These are phyloP conservation scores for Macroteleia sp. DNA, from an alignment of 2,888 invertebrate genomes.

Conservation along the genomic window DNA sequence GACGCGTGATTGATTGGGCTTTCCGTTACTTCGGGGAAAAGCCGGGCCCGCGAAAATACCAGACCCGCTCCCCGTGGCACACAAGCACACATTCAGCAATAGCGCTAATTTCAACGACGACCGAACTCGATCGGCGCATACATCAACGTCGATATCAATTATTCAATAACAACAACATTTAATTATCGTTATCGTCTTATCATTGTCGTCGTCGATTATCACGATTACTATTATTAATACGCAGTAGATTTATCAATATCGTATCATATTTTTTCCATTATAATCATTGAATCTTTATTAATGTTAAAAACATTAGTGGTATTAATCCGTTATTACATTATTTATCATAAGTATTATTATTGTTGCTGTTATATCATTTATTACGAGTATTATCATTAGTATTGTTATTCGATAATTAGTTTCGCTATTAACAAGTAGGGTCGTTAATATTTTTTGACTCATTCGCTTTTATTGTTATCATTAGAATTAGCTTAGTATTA, in stretches of 20 bases:
- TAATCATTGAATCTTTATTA: constrained; percentile 52
- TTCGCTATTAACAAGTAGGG: constrained; percentile 56
- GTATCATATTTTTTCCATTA: constrained; percentile 52
- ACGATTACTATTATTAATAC: constrained; percentile 63
- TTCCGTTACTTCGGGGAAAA: constrained; percentile 61
- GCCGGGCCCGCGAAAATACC: constrained; percentile 59
- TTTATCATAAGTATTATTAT: constrained; percentile 63
- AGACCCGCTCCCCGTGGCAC: constrained; percentile 64
- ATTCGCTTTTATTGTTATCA: constrained; percentile 57
- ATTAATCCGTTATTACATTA: constrained; percentile 50
- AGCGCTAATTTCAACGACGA: constrained; percentile 52
- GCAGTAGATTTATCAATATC: constrained; percentile 54
- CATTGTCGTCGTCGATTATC: constrained; percentile 69
- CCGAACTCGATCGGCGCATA: constrained; percentile 57
- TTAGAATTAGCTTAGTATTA: constrained; percentile 68
- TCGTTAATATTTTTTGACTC: constrained; percentile 42
- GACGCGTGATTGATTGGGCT: constrained; percentile 77
- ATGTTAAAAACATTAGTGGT: constrained; percentile 58
- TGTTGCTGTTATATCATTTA: constrained; percentile 61
- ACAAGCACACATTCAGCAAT: constrained; percentile 63
- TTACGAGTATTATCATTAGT: constrained; percentile 61
- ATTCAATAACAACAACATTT: constrained; percentile 61
- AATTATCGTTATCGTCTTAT: constrained; percentile 66
- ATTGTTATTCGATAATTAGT: constrained; percentile 57
- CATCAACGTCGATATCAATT: constrained; percentile 62